Base-by-base conservation (phyloP, 2,888 invertebrate genomes). In the Horisme vitalbata region DNA sequence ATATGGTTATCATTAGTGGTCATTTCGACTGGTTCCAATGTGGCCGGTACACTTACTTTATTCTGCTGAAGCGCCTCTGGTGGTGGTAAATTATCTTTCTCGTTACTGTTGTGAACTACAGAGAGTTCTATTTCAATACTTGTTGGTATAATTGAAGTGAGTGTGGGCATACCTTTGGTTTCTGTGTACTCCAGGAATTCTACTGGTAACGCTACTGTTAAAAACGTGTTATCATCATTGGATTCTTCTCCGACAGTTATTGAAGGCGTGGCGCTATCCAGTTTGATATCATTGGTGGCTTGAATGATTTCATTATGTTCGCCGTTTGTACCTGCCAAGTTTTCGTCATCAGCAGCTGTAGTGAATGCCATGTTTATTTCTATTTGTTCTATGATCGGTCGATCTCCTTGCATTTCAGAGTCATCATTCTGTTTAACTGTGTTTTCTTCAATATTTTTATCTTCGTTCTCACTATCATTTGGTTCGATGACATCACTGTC, bases 41-140 rank as follows among this genome's bases (percentile, higher is more conserved):
- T 66, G 2, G 62, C 66, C 27, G 56, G 43, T 37, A 69, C 63
- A 11, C 66, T 71, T 6, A 62, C 39, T 62, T 74, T 76, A 44
- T 72, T 75, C 55, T 83, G 78, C 52, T 82, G 83, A 4, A 83
- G 53, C 4, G 83, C 75, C 59, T 79, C 80, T 12, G 81, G 77
- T 9, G 84, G 71, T 2, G 83, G 83, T 27, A 76, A 41, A 32
- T 66, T 60, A 34, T 73, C 71, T 47, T 31, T 64, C 11, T 41
- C 12, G 3, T 39, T 34, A 9, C 33, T 44, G n/a, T 36, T 53
- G 9, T 55, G 28, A 13, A 46, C 28, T 31, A 54, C 50, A 23
- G 52, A 35, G 2, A 50, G 38, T 24, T 43, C 46, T 26, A 44
- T 31, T 21, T 53, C 43, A 4, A 39, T 45, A 14, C 35, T 50